Base-by-base conservation (phyloP, 2,797 vertebrate genomes). In the Chelmon rostratus region DNA sequence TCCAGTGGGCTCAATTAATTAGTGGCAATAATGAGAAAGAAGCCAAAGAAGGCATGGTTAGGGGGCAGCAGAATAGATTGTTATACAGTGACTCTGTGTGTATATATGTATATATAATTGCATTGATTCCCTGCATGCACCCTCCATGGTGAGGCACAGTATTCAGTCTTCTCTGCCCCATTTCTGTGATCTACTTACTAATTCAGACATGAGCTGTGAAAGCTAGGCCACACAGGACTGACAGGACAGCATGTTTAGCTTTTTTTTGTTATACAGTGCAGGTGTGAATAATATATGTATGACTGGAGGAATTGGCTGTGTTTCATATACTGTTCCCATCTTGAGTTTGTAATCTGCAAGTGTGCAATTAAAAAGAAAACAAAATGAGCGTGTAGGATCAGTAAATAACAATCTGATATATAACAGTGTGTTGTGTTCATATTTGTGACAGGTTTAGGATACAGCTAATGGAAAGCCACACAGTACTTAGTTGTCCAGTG, bases 111-210 rank as follows among this genome's bases (percentile, higher is more conserved):
- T n/a, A n/a, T n/a, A n/a, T n/a, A n/a, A n/a, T n/a, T n/a, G n/a
- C n/a, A n/a, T n/a, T n/a, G n/a, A n/a, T n/a, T n/a, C n/a, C n/a
- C n/a, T n/a, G n/a, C n/a, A n/a, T n/a, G n/a, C n/a, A n/a, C n/a
- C n/a, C n/a, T n/a, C n/a, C n/a, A n/a, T n/a, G n/a, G n/a, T n/a
- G n/a, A n/a, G n/a, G n/a, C n/a, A n/a, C n/a, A n/a, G 19, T 38
- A 49, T 37, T 10, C 6, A 37, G 15, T 33, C 37, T n/a, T 35
- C 11, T 11, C 44, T 69, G 77, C 6, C 75, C 64, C 61, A 70
- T 44, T 83, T 83, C 13, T 79, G 42, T 85, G 76, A 78, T 79
- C 76, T 54, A 82, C 68, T 81, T 78, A 72, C 58, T 68, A 64
- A 69, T 68, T 79, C 35, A 78, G 67, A 68, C 44, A 16, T 13